Percentiles rank a stretch among this genome's conserved stretches.
phyloP scores from a whole-genome alignment of 2,797 vertebrate genomes.

The Pseudomugil gertrudae region DNA sequence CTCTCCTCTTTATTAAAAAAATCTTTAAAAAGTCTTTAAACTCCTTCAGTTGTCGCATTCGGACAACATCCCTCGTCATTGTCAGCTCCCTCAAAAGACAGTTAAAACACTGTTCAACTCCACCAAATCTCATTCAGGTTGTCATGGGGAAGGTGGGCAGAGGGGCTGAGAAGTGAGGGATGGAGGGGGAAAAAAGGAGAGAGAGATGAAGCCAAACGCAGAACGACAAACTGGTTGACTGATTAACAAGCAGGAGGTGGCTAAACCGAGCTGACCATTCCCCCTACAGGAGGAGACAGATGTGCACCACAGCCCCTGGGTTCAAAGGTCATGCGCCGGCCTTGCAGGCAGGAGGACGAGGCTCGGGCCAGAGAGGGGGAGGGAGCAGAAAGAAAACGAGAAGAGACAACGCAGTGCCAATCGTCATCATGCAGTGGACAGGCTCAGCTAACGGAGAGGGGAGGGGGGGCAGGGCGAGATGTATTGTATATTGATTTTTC shows the following conservation, averaged over 20 bases:
- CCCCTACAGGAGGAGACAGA: constrained; percentile 75
- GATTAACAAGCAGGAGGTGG: constrained; percentile 64
- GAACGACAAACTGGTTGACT: constrained; percentile 45
- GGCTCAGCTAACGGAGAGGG: constrained; percentile 70
- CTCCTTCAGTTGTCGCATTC: constrained; percentile 59
- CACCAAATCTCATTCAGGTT: constrained; percentile 81
- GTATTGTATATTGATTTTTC: constrained; percentile 64
- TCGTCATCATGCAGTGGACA: constrained; percentile 85
- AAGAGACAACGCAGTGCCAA: constrained; percentile 76
- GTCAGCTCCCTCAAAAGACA: constrained; percentile 65
- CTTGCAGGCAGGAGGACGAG: constrained; percentile 82
- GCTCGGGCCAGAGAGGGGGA: constrained; percentile 73
- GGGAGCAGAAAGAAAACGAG: constrained; percentile 76
- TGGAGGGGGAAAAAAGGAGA: constrained; percentile 63
- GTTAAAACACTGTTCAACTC: constrained; percentile 77
- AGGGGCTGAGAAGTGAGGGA: constrained; percentile 71
- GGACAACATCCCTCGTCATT: constrained; percentile 59
- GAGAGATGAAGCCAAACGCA: constrained; percentile 45
- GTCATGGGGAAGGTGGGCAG: constrained; percentile 61
- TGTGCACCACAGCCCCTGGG: constrained; percentile 69
- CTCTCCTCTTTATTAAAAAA: constrained; percentile 69
- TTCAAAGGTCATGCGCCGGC: constrained; percentile 85
- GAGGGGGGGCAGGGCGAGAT: constrained; percentile 68
- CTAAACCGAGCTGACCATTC: constrained; percentile 60
- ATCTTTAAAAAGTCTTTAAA: constrained; percentile 47